These are phyloP conservation scores for Hydrotaea cyrtoneurina DNA, from an alignment of 2,888 invertebrate species.

Conservation along the genomic window DNA sequence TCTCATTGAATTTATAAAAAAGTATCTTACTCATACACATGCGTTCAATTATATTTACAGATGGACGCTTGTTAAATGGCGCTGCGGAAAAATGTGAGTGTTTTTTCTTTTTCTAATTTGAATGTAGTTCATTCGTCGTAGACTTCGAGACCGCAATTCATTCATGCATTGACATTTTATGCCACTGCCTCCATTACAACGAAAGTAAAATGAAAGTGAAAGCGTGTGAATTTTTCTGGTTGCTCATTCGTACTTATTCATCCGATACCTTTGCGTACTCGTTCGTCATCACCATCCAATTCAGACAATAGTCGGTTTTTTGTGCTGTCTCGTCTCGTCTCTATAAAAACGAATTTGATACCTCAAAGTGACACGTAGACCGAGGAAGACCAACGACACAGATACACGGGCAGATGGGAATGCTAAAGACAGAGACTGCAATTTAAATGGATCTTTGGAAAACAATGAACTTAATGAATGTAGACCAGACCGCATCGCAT, in stretches of 20 bases:
- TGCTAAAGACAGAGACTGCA: constrained; percentile 52
- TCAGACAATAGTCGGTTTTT: neutral
- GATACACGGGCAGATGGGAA: constrained; percentile 16
- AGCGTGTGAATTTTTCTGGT: constrained; percentile 78
- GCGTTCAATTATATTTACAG: too few species aligned
- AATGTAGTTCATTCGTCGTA: neutral
- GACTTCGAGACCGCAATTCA: neutral
- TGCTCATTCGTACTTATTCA: constrained; percentile 37
- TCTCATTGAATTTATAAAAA: too few species aligned
- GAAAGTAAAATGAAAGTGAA: constrained; percentile 74
- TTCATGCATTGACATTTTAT: neutral
- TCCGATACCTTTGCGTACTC: constrained; percentile 59
- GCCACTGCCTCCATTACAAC: constrained; percentile 5
- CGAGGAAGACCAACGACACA: neutral
- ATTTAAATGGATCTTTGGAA: constrained; percentile 55
- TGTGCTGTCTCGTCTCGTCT: constrained; percentile 15
- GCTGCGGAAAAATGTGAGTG: constrained; percentile 22
- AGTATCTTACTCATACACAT: too few species aligned
- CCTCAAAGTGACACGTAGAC: constrained; percentile 16
- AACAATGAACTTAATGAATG: constrained; percentile 57
- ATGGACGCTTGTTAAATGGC: neutral
- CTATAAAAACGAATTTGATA: constrained; percentile 29
- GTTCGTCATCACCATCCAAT: neutral
- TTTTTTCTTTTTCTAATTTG: neutral
- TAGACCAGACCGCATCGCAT: constrained; percentile 51